Evolutionary conservation across 2,888 invertebrate species (phyloP), one percentile per base, ranked within the genome.

Genomic region (Lasioglossum lativentre): DNA sequence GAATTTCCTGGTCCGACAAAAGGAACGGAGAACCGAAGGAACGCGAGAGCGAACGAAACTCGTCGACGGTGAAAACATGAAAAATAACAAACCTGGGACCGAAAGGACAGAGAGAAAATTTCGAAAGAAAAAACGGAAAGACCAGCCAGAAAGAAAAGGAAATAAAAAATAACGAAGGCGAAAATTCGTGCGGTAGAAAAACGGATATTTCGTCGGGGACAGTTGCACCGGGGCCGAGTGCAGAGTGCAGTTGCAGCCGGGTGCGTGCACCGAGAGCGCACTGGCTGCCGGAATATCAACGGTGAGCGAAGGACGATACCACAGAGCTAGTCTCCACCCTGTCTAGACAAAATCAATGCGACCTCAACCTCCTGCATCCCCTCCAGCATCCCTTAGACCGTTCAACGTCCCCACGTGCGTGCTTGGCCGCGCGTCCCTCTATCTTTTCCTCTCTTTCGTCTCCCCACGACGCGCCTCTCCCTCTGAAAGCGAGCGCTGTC

Each of bases 291-390:
- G 88, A 88, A 89, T 86, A 86, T 85, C 90, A 80, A 86, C 85
- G 85, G 79, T 90, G 88, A 90, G 91, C 90, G 90, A 91, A 92
- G 91, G 88, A 93, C 91, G 92, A 91, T 90, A 92, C 87, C 87
- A 84, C 88, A 77, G 89, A 77, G 89, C 90, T 89, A 92, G 94
- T 94, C 94, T 93, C 93, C 93, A 93, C 93, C 94, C 93, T 92
- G 94, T 94, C 94, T 94, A 94, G 94, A 94, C 94, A 94, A 94
- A 94, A 94, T 94, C 94, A 93, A 94, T 94, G 94, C 93, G 92
- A 94, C 94, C 93, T 92, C 93, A 92, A 92, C 92, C 92, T 90
- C 92, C 91, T 88, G 76, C 80, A 86, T 83, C 87, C 91, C 86
- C 88, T 85, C 89, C 88, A 86, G 85, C 88, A 76, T 86, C 91